Base-by-base conservation (phyloP, 2,888 invertebrate genomes). In the Hypena proboscidalis region DNA sequence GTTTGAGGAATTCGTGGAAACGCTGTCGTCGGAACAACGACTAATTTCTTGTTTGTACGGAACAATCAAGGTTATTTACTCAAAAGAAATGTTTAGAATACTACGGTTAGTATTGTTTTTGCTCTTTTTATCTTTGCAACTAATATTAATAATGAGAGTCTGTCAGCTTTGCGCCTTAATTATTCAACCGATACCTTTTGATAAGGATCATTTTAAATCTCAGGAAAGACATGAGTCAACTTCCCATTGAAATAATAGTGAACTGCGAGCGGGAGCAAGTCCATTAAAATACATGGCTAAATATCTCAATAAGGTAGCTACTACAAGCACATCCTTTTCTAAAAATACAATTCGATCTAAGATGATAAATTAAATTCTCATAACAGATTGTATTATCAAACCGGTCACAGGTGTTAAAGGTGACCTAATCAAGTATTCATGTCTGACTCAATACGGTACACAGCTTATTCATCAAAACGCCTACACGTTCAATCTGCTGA, bases 401-500 rank as follows among this genome's bases (percentile, higher is more conserved):
- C 25, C 19, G 15, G 23, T 14, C 49, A 41, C 62, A 62, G 59
- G 56, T 67, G 64, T 52, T 43, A 49, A 45, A 31, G 36, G 41
- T 68, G 70, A 70, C 62, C 60, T 71, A 67, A 70, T 58, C 46
- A 33, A 29, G 35, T 58, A 55, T 58, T 53, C 48, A 62, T 66
- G 63, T 56, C 52, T 21, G 60, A 56, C 52, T 49, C 41, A 57
- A 57, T 42, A 70, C 52, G 64, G 71, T 73, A 37, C 42, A 33
- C 38, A 39, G 56, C 61, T 65, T 67, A 67, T 67, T 71, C 74
- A 71, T 70, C 61, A 61, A 35, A 61, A 70, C 58, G 66, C 69
- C 70, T 68, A 70, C 71, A 60, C 66, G 39, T 50, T 57, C 41
- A 39, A 48, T 44, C 32, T 49, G 37, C 50, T 51, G 46, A 50